A percentile compares a stretch with the other conserved stretches of the same genome.
phyloP scores from a whole-genome alignment of 1,140 invertebrate genomes.

The Trachymyrmex septentrionalis region DNA sequence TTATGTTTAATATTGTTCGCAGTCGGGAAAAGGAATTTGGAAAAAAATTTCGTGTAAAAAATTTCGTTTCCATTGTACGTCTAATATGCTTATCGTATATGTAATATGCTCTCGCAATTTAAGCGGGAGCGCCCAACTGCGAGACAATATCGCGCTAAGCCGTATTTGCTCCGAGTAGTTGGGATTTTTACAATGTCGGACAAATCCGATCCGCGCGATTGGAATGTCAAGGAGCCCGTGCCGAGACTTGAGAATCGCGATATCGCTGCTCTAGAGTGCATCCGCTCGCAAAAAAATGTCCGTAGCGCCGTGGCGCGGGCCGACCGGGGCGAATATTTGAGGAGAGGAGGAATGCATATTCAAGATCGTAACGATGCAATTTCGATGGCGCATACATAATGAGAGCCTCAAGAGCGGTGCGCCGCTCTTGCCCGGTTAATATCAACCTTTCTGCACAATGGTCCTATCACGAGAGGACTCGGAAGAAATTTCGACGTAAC shows the following conservation, averaged over 20 bases:
- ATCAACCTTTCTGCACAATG: constrained; percentile 64
- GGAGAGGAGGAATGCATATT: constrained; percentile 45
- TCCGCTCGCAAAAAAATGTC: background rate
- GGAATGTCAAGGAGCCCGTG: constrained; percentile 43
- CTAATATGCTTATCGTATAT: background rate
- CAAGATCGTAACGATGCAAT: constrained; percentile 63
- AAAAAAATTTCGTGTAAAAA: background rate
- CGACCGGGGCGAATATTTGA: constrained; percentile 32
- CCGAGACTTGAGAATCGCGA: constrained; percentile 12
- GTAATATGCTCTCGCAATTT: background rate
- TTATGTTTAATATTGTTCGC: background rate
- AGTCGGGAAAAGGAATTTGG: background rate
- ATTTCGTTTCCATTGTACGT: background rate
- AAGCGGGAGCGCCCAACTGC: background rate
- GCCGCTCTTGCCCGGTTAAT: constrained; percentile 53
- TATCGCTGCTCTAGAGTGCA: constrained; percentile 13
- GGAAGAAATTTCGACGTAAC: constrained; percentile 64
- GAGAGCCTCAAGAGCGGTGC: constrained; percentile 47
- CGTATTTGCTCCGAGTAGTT: constrained; percentile 9
- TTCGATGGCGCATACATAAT: constrained; percentile 64
- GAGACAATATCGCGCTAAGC: constrained; percentile 15
- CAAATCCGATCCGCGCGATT: constrained; percentile 52
- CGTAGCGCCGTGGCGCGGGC: constrained; percentile 28
- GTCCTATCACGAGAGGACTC: constrained; percentile 59
- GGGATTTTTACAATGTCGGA: constrained; percentile 35